phyloP scores from a whole-genome alignment of 2,797 vertebrate species.

The Gouania willdenowi region DNA sequence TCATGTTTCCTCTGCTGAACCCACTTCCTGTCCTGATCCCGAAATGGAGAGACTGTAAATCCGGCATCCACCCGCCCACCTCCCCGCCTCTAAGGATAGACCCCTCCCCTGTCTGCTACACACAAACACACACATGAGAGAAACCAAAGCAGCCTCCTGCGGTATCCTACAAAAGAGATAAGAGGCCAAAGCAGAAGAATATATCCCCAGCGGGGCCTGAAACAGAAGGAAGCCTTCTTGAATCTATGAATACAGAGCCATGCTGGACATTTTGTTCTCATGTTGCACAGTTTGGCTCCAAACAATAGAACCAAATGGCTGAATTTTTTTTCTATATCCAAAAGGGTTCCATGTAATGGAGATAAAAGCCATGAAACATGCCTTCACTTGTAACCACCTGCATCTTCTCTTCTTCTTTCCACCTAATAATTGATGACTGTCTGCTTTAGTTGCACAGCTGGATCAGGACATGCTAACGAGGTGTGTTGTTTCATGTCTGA shows the following conservation, averaged over 20 bases:
- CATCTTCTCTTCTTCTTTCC: too few species aligned
- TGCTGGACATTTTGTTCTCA: conserved; percentile 44
- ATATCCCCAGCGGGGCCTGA: conserved; percentile 44
- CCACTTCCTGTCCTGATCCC: conserved; percentile 63
- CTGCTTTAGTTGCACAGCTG: too few species aligned
- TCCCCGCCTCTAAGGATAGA: too few species aligned
- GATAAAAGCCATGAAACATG: too few species aligned
- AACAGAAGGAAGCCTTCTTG: conserved; percentile 42
- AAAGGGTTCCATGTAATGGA: too few species aligned
- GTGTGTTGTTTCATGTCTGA: too few species aligned
- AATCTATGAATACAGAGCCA: conserved; percentile 24
- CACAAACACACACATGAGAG: conserved; percentile 43
- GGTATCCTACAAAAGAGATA: conserved; percentile 43
- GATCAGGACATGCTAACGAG: too few species aligned
- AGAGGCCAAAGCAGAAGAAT: conserved; percentile 44
- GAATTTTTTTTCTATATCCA: too few species aligned
- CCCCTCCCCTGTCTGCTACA: conserved; percentile 2
- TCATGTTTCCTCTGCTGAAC: conserved; percentile 65
- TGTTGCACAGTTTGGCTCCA: conserved; percentile 12
- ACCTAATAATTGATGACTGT: too few species aligned
- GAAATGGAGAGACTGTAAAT: conserved; percentile 59
- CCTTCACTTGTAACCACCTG: too few species aligned
- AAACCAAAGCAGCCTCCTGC: conserved; percentile 43
- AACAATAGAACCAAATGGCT: too few species aligned
- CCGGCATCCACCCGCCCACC: conserved; percentile 31